A percentile compares a stretch with the other conserved stretches of the same genome.
Evolutionary conservation across 2,113 vertebrate genomes (phyloP).

Genomic region (Callipepla californica): DNA sequence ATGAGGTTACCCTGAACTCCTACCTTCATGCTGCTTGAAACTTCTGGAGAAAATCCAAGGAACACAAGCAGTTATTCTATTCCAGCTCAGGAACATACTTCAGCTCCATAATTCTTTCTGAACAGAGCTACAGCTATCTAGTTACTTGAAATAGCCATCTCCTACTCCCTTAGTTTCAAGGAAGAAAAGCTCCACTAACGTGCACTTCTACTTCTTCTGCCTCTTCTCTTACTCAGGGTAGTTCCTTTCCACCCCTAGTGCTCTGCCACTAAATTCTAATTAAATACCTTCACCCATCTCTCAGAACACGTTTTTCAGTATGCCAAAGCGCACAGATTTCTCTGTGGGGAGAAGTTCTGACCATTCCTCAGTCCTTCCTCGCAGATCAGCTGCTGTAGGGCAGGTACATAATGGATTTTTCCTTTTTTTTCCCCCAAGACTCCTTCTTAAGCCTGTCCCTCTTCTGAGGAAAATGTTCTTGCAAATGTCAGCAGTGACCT

Average conservation of each 20-base stretch:
- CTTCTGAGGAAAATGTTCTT: background rate
- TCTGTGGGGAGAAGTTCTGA: background rate
- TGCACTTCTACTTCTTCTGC: background rate
- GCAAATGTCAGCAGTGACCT: background rate
- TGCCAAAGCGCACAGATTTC: background rate
- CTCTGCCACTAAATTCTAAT: background rate
- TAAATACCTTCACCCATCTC: background rate
- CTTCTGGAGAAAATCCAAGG: conserved; percentile 41
- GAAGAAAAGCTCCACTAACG: background rate
- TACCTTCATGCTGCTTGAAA: conserved; percentile 34
- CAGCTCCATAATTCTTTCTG: conserved; percentile 6
- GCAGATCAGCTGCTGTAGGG: background rate
- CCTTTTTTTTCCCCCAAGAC: background rate
- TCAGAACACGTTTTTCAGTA: fast-evolving
- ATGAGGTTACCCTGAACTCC: conserved; percentile 44
- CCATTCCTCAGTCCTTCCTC: background rate
- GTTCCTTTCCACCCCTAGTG: background rate
- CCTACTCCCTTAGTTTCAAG: background rate
- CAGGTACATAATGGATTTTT: background rate
- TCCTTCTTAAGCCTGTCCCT: background rate
- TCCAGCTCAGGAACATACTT: conserved; percentile 5
- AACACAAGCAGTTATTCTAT: conserved; percentile 10
- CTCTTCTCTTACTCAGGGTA: background rate
- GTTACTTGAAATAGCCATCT: background rate
- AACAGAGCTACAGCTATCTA: conserved; percentile 24